Evolutionary conservation across 2,797 vertebrate genomes (phyloP), one percentile per base, ranked within the genome.

Genomic region (Gallirallus australis): DNA sequence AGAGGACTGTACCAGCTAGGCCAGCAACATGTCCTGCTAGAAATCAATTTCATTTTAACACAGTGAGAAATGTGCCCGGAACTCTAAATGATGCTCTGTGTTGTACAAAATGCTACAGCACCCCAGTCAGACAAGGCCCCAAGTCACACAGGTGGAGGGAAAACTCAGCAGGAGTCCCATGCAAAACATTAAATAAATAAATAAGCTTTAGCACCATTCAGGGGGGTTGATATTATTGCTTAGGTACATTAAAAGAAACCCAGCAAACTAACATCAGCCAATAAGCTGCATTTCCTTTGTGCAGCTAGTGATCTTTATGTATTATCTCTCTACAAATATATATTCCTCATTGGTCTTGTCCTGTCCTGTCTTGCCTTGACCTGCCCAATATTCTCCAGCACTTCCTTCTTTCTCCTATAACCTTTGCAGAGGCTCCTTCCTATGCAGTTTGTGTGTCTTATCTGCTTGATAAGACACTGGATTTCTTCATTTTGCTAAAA

Each of bases 121-220:
- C 45, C 65, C 66, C 57, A 24, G 12, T 20, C 18, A 50, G 53
- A n/a, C 0, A 3, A 53, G 77, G 40, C 69, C 61, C 47, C n/a
- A 65, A 61, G 21, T 14, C 0, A 13, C 61, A 61, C 33, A 85
- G 40, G 50, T 88, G 45, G 72, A 92, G 54, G 27, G n/a, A 83
- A 72, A 92, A 35, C 21, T 82, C 81, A 52, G 33, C 79, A 83
- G 31, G 40, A 78, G 12, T 16, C 24, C 19, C 30, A 52, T 3
- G 16, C 11, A 45, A 76, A 48, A 11, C 78, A 90, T 59, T 30
- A 87, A 61, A 78, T 45, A 90, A 59, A 71, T 9, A 72, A 35
- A 54, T 11, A 73, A 63, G 63, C 37, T 27, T 65, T 48, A 35
- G 24, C 0, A 0, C 4, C 3, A 2, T 53, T 68, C 14, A 19